A percentile compares a stretch with the other conserved stretches of the same genome.
These are phyloP conservation scores for Anastrepha ludens DNA, from an alignment of 1,140 invertebrate species.

Conservation along the genomic window DNA sequence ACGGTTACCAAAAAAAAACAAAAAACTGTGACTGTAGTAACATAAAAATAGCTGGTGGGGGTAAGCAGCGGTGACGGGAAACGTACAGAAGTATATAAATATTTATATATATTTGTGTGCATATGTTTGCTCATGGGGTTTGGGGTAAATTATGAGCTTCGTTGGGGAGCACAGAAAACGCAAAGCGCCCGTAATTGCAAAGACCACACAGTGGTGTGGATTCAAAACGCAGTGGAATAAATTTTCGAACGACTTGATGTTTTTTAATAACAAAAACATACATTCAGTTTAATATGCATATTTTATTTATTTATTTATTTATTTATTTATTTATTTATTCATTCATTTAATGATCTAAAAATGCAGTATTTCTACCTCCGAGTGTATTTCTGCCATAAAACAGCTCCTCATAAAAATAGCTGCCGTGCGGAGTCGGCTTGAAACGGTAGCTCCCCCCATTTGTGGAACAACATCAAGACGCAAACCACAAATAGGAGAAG, in stretches of 20 bases:
- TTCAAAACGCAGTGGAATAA: background rate
- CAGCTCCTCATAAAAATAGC: no score
- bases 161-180: background rate
- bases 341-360: no score
- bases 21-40: background rate
- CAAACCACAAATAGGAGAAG: no score
- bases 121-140: background rate
- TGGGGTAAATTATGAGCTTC: constrained; percentile 40
- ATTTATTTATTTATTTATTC: no score
- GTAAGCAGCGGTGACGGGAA: background rate
- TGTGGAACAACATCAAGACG: no score
- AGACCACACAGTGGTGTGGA: background rate
- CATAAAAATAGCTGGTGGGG: background rate
- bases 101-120: background rate
- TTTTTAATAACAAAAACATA: no score
- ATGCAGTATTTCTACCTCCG: no score
- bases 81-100: background rate
- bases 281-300: no score
- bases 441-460: no score
- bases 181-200: constrained; percentile 2
- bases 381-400: no score
- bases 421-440: no score
- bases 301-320: no score
- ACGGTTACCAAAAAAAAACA: constrained; percentile 3
- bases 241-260: background rate